Conservation (phyloP, 2,888 invertebrate genomes). For the Aleiodes alternator region DNA sequence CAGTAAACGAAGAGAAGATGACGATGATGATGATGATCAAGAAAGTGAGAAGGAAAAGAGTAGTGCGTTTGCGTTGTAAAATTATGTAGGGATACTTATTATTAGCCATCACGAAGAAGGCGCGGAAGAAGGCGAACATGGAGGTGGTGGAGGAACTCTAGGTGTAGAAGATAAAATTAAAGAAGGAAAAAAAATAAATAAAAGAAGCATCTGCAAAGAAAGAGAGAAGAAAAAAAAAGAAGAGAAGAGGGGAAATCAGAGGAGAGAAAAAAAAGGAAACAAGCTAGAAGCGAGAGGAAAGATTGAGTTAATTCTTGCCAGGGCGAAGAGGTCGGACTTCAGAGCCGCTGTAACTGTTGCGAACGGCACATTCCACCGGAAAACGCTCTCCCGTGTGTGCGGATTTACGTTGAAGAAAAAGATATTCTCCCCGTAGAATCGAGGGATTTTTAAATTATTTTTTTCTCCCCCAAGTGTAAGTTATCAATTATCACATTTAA, state of each 20-base stretch:
- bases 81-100: constrained; percentile 17
- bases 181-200: constrained; percentile 15
- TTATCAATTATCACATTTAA: constrained; percentile 37
- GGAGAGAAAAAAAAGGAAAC: constrained; percentile 40
- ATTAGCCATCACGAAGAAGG: constrained; percentile 44
- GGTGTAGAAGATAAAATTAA: constrained; percentile 24
- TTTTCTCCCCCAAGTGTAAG: constrained; percentile 63
- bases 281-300: constrained; percentile 57
- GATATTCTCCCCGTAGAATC: constrained; percentile 63
- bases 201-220: constrained; percentile 30
- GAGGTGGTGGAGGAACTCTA: constrained; percentile 29
- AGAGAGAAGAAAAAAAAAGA: constrained; percentile 53
- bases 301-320: constrained; percentile 63
- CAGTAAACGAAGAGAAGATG: background rate
- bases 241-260: constrained; percentile 50
- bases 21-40: background rate
- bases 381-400: constrained; percentile 65
- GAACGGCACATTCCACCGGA: constrained; percentile 84
- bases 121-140: constrained; percentile 32
- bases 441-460: constrained; percentile 58
- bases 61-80: constrained; percentile 4
- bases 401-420: constrained; percentile 52
- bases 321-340: constrained; percentile 70
- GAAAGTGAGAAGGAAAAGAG: constrained; percentile 6
- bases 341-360: constrained; percentile 84